Evolutionary conservation across 2,113 vertebrate genomes (phyloP).

Genomic region (Datnioides undecimradiatus): DNA sequence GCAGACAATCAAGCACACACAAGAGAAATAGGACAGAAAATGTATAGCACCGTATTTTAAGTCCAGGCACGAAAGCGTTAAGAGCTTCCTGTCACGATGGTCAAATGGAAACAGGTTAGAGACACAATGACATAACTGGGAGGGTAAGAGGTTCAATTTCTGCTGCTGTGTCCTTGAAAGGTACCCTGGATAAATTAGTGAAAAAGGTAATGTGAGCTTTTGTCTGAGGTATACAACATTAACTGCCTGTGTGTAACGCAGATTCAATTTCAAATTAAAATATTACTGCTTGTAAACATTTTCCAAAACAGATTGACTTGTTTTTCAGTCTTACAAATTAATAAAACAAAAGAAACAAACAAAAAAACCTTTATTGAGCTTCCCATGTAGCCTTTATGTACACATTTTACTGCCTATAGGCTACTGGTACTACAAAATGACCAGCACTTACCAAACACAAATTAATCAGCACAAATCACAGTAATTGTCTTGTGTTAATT

Average conservation of each 20-base stretch:
- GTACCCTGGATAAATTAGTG: neutral
- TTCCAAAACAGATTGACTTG: neutral
- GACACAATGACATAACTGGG: slow-evolving; percentile 32
- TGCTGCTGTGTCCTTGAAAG: slow-evolving; percentile 13
- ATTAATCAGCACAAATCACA: slow-evolving; percentile 24
- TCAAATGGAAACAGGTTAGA: slow-evolving; percentile 59
- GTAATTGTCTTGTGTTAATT: slow-evolving; percentile 12
- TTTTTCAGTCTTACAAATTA: neutral
- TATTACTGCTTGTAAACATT: neutral
- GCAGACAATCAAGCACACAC: slow-evolving; percentile 53
- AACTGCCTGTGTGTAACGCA: neutral
- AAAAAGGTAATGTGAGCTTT: neutral
- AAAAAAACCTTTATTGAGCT: neutral
- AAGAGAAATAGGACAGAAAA: slow-evolving; percentile 43
- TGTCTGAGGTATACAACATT: neutral
- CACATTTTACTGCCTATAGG: neutral
- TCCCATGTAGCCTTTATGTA: neutral
- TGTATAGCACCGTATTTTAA: slow-evolving; percentile 38
- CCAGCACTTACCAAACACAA: neutral
- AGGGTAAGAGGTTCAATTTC: slow-evolving; percentile 36
- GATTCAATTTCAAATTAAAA: neutral
- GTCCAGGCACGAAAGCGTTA: slow-evolving; percentile 30
- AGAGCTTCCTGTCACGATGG: slow-evolving; percentile 37
- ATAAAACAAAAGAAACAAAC: neutral
- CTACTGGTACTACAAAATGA: neutral